phyloP scores from a whole-genome alignment of 2,797 vertebrate species.

The Danio albolineatus region DNA sequence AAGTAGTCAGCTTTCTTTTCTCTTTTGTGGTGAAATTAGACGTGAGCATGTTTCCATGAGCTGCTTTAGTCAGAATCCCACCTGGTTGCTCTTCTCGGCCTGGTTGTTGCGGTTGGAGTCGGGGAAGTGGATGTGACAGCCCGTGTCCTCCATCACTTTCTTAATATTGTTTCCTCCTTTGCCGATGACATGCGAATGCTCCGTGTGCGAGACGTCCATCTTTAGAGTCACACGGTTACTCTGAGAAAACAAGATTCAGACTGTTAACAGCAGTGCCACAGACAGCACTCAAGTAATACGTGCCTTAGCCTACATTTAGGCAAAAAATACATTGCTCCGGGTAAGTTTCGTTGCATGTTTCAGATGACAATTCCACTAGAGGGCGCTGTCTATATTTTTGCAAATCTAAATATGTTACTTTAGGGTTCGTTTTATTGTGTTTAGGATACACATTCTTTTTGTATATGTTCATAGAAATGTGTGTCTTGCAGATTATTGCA shows the following conservation, averaged over 20 bases:
- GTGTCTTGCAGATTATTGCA: no score
- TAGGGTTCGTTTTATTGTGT: no score
- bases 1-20: no score
- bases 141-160: conserved; percentile 98
- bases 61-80: conserved; percentile 59
- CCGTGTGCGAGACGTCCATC: conserved; percentile 99
- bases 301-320: no score
- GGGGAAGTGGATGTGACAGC: conserved; percentile 98
- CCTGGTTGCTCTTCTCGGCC: conserved; percentile 99
- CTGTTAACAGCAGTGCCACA: not conserved
- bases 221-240: conserved; percentile 98
- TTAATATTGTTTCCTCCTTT: conserved; percentile 99
- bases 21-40: not conserved
- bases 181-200: conserved; percentile 98
- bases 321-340: no score
- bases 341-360: no score
- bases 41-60: not conserved
- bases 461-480: no score
- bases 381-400: no score
- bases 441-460: no score
- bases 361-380: no score
- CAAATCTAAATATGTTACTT: no score
- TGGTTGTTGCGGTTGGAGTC: conserved; percentile 99
- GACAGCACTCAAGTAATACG: no score
- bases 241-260: conserved; percentile 66